Evolutionary conservation across 2,113 vertebrate genomes (phyloP).

Genomic region (Silurus meridionalis): DNA sequence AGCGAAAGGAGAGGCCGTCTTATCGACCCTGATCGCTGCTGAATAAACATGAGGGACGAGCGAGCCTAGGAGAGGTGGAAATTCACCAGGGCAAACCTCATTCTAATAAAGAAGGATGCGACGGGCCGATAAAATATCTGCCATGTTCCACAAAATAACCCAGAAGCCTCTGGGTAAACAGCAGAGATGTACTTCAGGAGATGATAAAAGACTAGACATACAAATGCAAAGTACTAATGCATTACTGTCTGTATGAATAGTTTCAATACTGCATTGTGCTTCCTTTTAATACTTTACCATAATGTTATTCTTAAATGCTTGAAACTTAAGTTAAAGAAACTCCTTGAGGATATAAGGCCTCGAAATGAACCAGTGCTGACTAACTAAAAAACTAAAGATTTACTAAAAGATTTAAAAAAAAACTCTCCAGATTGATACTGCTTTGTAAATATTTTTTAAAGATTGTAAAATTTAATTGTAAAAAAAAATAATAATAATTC

Average conservation of each 20-base stretch:
- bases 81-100: conserved; percentile 54
- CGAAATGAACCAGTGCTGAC: no score
- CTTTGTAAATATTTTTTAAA: no score
- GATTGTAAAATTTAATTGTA: no score
- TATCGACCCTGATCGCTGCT: conserved; percentile 59
- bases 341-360: no score
- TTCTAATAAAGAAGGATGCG: conserved; percentile 61
- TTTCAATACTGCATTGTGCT: background rate
- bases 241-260: background rate
- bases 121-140: conserved; percentile 57
- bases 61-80: conserved; percentile 51
- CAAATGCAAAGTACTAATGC: background rate
- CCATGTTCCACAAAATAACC: conserved; percentile 52
- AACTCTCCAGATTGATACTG: no score
- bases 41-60: conserved; percentile 54
- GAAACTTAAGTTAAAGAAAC: no score
- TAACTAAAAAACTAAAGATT: no score
- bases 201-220: conserved; percentile 51
- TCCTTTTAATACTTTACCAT: background rate
- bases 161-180: conserved; percentile 50
- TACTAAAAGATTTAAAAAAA: no score
- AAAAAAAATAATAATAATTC: no score
- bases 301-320: background rate
- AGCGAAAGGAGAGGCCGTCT: conserved; percentile 41
- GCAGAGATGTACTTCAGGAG: conserved; percentile 50